Conservation (phyloP, 2,888 invertebrate species). For the Sthenelais limicola region DNA sequence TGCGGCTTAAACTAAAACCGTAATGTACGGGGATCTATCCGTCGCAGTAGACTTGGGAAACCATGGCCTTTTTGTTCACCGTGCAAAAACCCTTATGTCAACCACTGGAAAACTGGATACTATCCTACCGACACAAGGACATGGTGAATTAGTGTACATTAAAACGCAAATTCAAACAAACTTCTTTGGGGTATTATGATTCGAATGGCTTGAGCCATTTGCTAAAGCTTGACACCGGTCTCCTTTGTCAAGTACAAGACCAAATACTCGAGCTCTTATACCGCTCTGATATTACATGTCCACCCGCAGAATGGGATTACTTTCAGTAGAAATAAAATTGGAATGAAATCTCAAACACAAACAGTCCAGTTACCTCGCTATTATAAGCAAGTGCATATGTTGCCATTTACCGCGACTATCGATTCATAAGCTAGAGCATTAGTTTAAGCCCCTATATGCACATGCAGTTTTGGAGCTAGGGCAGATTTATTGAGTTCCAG, state of each 20-base stretch:
- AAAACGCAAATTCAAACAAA: conserved; percentile 33
- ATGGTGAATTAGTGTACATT: conserved; percentile 17
- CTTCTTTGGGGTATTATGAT: neutral
- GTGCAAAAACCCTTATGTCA: conserved; percentile 31
- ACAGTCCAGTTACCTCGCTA: neutral
- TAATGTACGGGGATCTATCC: too few species aligned
- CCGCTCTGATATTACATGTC: neutral
- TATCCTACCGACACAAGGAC: neutral
- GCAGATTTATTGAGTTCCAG: too few species aligned
- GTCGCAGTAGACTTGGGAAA: too few species aligned
- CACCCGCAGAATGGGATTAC: conserved; percentile 9
- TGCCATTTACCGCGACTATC: too few species aligned
- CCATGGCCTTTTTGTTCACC: conserved; percentile 6
- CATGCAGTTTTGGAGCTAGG: too few species aligned
- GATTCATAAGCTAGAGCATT: too few species aligned
- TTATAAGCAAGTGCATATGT: neutral
- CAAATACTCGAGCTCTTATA: neutral
- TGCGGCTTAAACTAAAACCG: too few species aligned
- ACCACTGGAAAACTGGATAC: neutral
- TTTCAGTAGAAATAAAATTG: conserved; percentile 25
- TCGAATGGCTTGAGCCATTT: conserved; percentile 3
- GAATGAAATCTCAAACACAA: conserved; percentile 24
- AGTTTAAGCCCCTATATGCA: too few species aligned
- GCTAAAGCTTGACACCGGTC: conserved; percentile 5
- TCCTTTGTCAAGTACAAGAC: too few species aligned